Conservation (phyloP, 2,888 invertebrate species). For the Plagodis dolabraria region DNA sequence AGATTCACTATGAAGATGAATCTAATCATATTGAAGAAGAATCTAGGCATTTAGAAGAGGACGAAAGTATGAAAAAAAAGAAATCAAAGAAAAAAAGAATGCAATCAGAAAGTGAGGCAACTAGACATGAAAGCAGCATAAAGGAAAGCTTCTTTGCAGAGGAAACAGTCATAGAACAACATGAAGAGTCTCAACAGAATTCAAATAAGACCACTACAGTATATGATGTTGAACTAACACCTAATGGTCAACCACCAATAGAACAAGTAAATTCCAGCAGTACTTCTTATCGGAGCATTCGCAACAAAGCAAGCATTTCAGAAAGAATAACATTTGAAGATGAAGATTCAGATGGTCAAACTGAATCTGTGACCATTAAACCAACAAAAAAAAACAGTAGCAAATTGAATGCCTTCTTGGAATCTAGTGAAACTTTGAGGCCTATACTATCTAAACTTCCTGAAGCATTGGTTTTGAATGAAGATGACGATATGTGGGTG, state of each 20-base stretch:
- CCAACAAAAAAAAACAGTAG: not conserved
- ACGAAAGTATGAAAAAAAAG: constrained; percentile 39
- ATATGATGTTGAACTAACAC: not conserved
- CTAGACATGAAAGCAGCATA: constrained; percentile 15
- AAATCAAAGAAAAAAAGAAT: constrained; percentile 40
- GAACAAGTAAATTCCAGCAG: not conserved
- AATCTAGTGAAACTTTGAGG: constrained; percentile 48
- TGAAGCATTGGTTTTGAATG: constrained; percentile 40
- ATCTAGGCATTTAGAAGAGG: constrained; percentile 14
- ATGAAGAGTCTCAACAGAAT: not conserved
- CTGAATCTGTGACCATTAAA: constrained; percentile 8
- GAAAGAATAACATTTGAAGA: constrained; percentile 67
- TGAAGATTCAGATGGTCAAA: constrained; percentile 41
- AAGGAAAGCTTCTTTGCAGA: constrained; percentile 41
- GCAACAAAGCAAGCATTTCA: constrained; percentile 45
- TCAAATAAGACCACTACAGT: not conserved
- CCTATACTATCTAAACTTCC: constrained; percentile 33
- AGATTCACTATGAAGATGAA: constrained; percentile 11
- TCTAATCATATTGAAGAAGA: constrained; percentile 17
- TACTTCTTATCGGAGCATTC: not conserved
- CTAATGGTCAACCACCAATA: not conserved
- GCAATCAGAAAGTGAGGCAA: constrained; percentile 22
- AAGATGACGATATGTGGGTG: constrained; percentile 68
- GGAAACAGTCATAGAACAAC: constrained; percentile 32
- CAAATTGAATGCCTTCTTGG: constrained; percentile 51